Conservation (phyloP, 2,888 invertebrate genomes). For the Flabesymbios commensalis region DNA sequence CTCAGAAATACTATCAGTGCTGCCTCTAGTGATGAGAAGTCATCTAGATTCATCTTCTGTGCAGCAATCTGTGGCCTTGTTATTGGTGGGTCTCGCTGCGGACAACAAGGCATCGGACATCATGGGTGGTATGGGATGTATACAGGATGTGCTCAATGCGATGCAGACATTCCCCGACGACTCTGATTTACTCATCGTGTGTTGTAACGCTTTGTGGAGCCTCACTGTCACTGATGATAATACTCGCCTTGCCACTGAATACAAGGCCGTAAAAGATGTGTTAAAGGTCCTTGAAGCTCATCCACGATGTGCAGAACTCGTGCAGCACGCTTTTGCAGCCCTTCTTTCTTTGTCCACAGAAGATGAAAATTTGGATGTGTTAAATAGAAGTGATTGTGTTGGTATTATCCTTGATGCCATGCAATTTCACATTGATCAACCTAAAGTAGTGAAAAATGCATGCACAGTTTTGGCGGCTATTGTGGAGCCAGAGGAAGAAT, state of each 20-base stretch:
- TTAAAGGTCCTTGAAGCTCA: constrained; percentile 46
- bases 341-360: constrained; percentile 51
- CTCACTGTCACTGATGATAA: constrained; percentile 52
- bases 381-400: constrained; percentile 48
- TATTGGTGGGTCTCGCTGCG: constrained; percentile 51
- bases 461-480: constrained; percentile 54
- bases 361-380: constrained; percentile 48
- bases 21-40: constrained; percentile 47
- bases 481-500: constrained; percentile 57
- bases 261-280: constrained; percentile 45
- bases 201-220: constrained; percentile 54
- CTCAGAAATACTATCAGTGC: constrained; percentile 44
- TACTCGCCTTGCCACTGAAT: constrained; percentile 44
- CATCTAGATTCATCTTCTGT: constrained; percentile 40
- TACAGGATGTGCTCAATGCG: constrained; percentile 45
- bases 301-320: constrained; percentile 42
- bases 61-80: constrained; percentile 44
- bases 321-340: constrained; percentile 51
- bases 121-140: constrained; percentile 48
- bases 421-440: constrained; percentile 43
- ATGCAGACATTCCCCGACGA: constrained; percentile 42
- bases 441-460: constrained; percentile 55
- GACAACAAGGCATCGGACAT: constrained; percentile 48
- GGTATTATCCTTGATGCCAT: constrained; percentile 47
- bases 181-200: constrained; percentile 42